Evolutionary conservation across 2,888 invertebrate species (phyloP).

Genomic region (Aelia acuminata): DNA sequence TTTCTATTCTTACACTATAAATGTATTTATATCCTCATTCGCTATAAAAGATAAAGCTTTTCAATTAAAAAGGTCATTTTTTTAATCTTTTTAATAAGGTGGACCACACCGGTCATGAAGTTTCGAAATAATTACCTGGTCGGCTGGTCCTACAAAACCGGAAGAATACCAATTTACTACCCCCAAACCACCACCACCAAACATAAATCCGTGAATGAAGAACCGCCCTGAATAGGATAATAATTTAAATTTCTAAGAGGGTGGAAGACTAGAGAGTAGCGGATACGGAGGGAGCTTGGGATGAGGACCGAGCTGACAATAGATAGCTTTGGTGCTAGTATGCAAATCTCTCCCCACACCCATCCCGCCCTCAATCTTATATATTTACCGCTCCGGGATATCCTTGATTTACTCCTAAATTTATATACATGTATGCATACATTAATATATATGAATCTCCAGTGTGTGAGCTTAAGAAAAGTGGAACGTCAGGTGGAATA

Average conservation of each 20-base stretch:
- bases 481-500: background rate
- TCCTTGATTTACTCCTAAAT: background rate
- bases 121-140: background rate
- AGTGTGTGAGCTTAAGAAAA: background rate
- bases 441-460: background rate
- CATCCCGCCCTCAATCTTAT: background rate
- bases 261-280: background rate
- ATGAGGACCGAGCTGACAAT: background rate
- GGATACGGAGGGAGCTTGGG: background rate
- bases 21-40: background rate
- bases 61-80: background rate
- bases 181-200: background rate
- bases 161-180: background rate
- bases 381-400: background rate
- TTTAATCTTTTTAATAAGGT: background rate
- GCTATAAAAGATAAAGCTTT: background rate
- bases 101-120: background rate
- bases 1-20: too few relatives aligned
- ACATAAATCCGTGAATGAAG: conserved; percentile 16
- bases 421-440: conserved; percentile 28
- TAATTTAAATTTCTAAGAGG: conserved; percentile 51
- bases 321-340: conserved; percentile 11
- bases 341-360: conserved; percentile 16
- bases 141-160: background rate
- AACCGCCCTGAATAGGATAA: conserved; percentile 14